A percentile compares a stretch with the other conserved stretches of the same genome.
These are phyloP conservation scores for Mastigias papua DNA, from an alignment of 30 jellyfish, hydroid and myxozoan genomes.

Conservation along the genomic window DNA sequence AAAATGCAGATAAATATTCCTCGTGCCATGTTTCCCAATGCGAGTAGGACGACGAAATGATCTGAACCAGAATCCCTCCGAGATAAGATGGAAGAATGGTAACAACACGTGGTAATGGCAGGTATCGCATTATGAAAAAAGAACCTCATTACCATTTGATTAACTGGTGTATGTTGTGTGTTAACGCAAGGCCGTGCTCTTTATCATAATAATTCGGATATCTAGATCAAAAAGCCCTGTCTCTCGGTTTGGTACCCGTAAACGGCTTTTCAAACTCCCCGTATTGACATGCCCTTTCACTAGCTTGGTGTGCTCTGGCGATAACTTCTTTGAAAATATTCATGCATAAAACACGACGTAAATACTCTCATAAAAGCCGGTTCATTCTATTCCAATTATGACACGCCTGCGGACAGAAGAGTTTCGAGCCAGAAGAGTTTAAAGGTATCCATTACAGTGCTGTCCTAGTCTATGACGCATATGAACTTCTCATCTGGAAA, in stretches of 20 bases:
- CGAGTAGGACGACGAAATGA: background rate
- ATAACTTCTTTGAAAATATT: too few species aligned
- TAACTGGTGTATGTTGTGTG: slow-evolving; percentile 7
- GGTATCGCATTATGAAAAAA: background rate
- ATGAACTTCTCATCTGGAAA: too few species aligned
- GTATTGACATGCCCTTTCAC: too few species aligned
- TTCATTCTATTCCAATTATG: too few species aligned
- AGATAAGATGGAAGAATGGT: background rate
- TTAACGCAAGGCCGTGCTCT: slow-evolving; percentile 7
- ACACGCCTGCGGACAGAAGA: too few species aligned
- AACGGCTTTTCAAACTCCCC: background rate
- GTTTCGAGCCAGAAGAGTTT: too few species aligned
- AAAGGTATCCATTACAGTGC: too few species aligned
- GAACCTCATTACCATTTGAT: background rate
- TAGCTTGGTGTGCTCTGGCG: too few species aligned
- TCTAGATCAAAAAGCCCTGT: slow-evolving; percentile 34
- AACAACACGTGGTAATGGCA: slow-evolving; percentile 14
- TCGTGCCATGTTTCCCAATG: background rate
- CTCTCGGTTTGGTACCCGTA: slow-evolving; percentile 58
- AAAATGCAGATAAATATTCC: background rate
- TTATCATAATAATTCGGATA: background rate
- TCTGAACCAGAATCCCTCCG: background rate
- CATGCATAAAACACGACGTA: too few species aligned
- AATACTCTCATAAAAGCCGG: too few species aligned
- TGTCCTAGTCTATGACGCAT: too few species aligned